phyloP scores from a whole-genome alignment of 2,113 vertebrate species.

The Psephotus haematonotus region DNA sequence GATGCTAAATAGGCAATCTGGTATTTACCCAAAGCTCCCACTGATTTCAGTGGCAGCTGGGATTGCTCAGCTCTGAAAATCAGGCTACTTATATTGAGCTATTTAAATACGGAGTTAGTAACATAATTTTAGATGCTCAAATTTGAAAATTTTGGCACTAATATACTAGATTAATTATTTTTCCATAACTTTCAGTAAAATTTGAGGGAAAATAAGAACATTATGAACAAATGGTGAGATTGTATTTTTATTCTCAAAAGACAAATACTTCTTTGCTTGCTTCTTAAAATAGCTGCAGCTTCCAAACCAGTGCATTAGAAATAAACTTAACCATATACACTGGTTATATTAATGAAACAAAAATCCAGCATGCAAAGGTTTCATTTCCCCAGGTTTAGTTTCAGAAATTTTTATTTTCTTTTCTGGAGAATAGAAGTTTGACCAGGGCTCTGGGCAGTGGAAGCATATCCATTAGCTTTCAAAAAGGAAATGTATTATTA shows the following conservation, averaged over 20 bases:
- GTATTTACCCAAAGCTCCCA: conserved; percentile 39
- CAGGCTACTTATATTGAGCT: conserved; percentile 41
- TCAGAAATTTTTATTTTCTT: background rate
- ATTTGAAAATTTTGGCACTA: conserved; percentile 7
- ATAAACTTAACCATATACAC: background rate
- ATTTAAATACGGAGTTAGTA: background rate
- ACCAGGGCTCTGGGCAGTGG: background rate
- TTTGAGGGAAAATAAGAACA: background rate
- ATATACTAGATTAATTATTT: background rate
- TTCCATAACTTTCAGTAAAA: background rate
- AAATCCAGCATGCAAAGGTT: background rate
- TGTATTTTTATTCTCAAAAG: background rate
- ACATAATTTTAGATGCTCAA: conserved; percentile 3
- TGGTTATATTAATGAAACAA: background rate
- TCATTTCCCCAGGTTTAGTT: background rate
- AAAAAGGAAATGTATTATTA: background rate
- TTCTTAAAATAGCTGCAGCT: background rate
- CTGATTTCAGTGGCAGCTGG: conserved; percentile 43
- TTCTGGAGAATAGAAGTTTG: background rate
- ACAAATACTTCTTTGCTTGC: background rate
- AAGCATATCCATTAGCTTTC: background rate
- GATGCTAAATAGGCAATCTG: conserved; percentile 10
- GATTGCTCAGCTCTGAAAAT: conserved; percentile 50
- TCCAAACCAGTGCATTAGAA: background rate
- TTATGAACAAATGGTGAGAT: background rate